Base-by-base conservation (phyloP, 2,888 invertebrate genomes). In the Papilio elwesi region DNA sequence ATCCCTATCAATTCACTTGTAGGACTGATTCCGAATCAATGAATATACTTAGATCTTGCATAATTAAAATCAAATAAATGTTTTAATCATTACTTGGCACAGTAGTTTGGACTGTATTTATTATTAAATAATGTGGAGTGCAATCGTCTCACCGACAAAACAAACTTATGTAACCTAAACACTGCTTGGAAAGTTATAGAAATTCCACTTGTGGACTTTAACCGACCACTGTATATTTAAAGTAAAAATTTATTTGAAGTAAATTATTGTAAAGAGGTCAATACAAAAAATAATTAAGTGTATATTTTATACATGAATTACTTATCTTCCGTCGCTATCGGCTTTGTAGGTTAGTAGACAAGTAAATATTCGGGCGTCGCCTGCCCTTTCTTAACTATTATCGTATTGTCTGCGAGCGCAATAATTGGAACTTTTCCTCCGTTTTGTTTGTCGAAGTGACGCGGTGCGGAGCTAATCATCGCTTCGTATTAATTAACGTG, bases 321-420 rank as follows among this genome's bases (percentile, higher is more conserved):
- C 90, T 89, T 86, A 89, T 91, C 90, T 91, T 92, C 91, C 90
- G 85, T 87, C 81, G 85, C 87, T 92, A 92, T 90, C 91, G 76
- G 75, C 78, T 86, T 90, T 89, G 81, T 91, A 83, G 92, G 91
- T 91, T 89, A 91, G 83, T 83, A 80, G 86, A 85, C 77, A 79
- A 83, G 83, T 88, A 83, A 87, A 89, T 85, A 87, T 87, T 86
- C 76, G 81, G 76, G 70, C 82, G 77, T 82, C 82, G 80, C 64
- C 70, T 76, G 80, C 79, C 83, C 85, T 83, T 85, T 83, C 81
- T 70, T 82, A 83, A 83, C 82, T 79, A 81, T 80, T 78, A 74
- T 75, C 68, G 52, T 75, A 77, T 85, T 88, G 83, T 82, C 83
- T 77, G 68, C 73, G 66, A 63, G 68, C 63, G 15, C 15, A 66